A percentile compares a stretch with the other conserved stretches of the same genome.
These are phyloP conservation scores for Azorinus chamasolen DNA, from an alignment of 2,888 invertebrate genomes.

Conservation along the genomic window DNA sequence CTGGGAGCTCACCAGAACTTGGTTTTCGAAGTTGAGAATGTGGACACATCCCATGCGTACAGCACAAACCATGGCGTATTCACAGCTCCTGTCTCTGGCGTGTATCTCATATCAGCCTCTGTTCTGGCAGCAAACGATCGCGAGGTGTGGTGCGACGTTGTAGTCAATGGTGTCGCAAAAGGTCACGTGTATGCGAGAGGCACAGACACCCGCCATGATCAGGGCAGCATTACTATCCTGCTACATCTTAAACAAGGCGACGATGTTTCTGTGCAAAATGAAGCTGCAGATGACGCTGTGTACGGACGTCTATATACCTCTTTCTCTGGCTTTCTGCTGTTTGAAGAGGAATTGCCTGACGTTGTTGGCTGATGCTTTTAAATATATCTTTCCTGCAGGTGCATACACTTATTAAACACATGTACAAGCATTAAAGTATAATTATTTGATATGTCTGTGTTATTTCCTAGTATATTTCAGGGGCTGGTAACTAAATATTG, in stretches of 20 bases:
- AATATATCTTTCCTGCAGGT: too few species aligned
- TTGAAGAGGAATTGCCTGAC: too few species aligned
- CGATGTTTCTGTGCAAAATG: slow-evolving; percentile 28
- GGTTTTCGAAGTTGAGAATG: slow-evolving; percentile 18
- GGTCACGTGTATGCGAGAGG: slow-evolving; percentile 20
- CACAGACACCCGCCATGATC: slow-evolving; percentile 29
- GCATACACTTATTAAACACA: too few species aligned
- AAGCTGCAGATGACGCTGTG: neutral
- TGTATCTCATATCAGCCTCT: slow-evolving; percentile 8
- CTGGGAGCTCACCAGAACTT: slow-evolving; percentile 14
- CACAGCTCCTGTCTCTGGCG: slow-evolving; percentile 3
- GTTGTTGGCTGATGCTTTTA: too few species aligned
- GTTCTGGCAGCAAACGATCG: slow-evolving; percentile 22
- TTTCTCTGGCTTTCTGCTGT: slow-evolving; percentile 39
- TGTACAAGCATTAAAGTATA: too few species aligned
- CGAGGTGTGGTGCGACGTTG: slow-evolving; percentile 25
- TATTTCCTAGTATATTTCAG: too few species aligned
- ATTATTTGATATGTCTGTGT: too few species aligned
- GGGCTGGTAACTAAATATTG: too few species aligned
- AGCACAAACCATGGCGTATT: slow-evolving; percentile 15
- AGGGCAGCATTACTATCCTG: slow-evolving; percentile 20
- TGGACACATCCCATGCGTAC: slow-evolving; percentile 15
- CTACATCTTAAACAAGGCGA: slow-evolving; percentile 23
- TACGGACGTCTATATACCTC: slow-evolving; percentile 15
- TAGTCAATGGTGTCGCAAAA: slow-evolving; percentile 16